Evolutionary conservation across 2,888 invertebrate genomes (phyloP), one percentile per base, ranked within the genome.

Genomic region (Drosophila yooni): DNA sequence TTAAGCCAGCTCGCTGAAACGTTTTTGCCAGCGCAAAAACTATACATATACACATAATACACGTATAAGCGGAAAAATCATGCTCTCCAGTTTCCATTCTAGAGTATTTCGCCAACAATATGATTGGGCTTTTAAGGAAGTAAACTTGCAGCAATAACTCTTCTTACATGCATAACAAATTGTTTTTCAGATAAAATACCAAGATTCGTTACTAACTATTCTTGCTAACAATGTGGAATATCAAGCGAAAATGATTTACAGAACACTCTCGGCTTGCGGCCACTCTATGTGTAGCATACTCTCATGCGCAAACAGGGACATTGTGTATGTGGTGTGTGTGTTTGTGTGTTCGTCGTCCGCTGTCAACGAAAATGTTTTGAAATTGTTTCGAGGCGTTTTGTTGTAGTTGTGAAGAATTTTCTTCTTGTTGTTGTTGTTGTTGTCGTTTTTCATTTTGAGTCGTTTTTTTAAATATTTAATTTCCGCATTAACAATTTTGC

Each of bases 291-390:
- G 62, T 78, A 71, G 88, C 83, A 86, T 84, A 85, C 70, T 78
- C 70, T 71, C 54, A 57, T 57, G 76, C 73, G 85, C 86, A 76
- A 89, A 82, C 80, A 84, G 71, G 74, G 64, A 54, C 74, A 64
- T 43, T 63, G 40, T 57, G 66, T 72, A 25, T 62, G 51, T 40
- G 38, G 43, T 58, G 60, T 43, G n/a, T 38, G 21, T 65, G 25
- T 18, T 69, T 38, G 57, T 48, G 53, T 56, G 21, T 66, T 53
- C 52, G 58, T 59, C 60, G 50, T 31, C 70, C 76, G 79, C 84
- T 82, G 85, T 82, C 86, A 86, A 77, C 88, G 66, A 79, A 85
- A 86, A 88, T 86, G 86, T 86, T 86, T 83, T 85, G 72, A 85
- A 86, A 88, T 84, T 84, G 89, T 89, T 84, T 71, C 82, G 67